A percentile compares a stretch with the other conserved stretches of the same genome.
phyloP scores from a whole-genome alignment of 2,888 invertebrate genomes.

The Drosophila percnosoma region DNA sequence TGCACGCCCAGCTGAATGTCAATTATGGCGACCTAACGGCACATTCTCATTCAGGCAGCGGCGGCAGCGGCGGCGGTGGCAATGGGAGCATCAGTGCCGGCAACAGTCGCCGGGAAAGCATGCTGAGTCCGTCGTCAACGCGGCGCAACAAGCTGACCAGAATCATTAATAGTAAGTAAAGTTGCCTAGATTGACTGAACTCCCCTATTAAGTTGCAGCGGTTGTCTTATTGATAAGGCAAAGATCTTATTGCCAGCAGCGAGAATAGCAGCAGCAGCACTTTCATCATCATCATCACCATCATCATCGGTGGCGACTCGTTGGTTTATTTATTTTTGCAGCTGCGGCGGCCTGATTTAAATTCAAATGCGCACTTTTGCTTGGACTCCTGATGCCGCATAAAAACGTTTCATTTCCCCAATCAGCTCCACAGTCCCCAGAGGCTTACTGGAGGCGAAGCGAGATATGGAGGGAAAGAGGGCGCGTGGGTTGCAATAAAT shows the following conservation, averaged over 20 bases:
- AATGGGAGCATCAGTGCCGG: conserved; percentile 61
- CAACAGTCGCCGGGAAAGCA: conserved; percentile 86
- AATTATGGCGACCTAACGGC: conserved; percentile 74
- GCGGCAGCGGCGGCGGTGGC: conserved; percentile 1
- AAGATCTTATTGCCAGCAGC: not conserved
- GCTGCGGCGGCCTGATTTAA: conserved; percentile 60
- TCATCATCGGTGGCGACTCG: conserved; percentile 9
- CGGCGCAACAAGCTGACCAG: conserved; percentile 91
- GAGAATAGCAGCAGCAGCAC: not conserved
- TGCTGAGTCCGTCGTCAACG: conserved; percentile 91
- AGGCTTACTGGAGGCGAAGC: conserved; percentile 1
- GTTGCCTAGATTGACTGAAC: not conserved
- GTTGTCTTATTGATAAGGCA: not conserved
- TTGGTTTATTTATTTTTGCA: conserved; percentile 62
- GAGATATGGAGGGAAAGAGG: too few species aligned
- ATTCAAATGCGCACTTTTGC: conserved; percentile 65
- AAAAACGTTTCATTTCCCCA: conserved; percentile 37
- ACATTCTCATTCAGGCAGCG: conserved; percentile 21
- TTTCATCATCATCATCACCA: not conserved
- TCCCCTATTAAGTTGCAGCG: not conserved
- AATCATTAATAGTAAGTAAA: conserved; percentile 89
- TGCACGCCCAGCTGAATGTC: conserved; percentile 82
- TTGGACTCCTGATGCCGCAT: conserved; percentile 46
- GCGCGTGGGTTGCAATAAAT: not conserved
- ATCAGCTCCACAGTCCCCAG: conserved; percentile 15